Conservation (phyloP, 2,797 vertebrate species). For the Pagetopsis macropterus region DNA sequence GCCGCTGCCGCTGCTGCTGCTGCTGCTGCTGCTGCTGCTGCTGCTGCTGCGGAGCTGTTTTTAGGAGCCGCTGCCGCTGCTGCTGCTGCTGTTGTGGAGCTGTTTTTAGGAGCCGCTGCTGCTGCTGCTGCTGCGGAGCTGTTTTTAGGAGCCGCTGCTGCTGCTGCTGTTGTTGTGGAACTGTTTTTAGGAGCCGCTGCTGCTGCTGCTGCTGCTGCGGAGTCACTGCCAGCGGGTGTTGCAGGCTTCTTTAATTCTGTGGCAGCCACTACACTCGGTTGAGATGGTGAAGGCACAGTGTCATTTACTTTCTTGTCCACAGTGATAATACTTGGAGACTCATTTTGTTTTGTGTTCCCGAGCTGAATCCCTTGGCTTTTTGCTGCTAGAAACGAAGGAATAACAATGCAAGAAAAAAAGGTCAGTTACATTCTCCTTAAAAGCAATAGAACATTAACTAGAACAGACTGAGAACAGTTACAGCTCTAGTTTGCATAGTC, state of each 20-base stretch:
- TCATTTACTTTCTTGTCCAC: fast-evolving
- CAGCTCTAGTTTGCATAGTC: background rate
- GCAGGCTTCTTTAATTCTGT: fast-evolving
- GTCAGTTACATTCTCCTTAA: background rate
- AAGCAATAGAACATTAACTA: background rate
- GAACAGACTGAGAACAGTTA: background rate
- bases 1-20: fast-evolving
- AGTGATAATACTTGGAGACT: background rate
- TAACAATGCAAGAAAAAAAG: background rate
- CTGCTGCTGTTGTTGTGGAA: fast-evolving
- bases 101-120: too few relatives aligned
- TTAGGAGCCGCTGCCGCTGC: background rate
- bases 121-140: fast-evolving
- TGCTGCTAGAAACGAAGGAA: background rate
- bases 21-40: background rate
- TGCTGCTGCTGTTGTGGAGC: too few relatives aligned
- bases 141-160: background rate
- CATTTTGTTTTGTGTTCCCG: fast-evolving
- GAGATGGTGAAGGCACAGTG: fast-evolving
- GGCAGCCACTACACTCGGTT: fast-evolving
- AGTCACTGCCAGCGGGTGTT: fast-evolving
- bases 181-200: background rate
- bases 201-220: too few relatives aligned
- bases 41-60: too few relatives aligned
- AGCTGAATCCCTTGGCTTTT: fast-evolving